Evolutionary conservation across 2,113 vertebrate genomes (phyloP), one percentile per base, ranked within the genome.

Genomic region (Carassius carassius): DNA sequence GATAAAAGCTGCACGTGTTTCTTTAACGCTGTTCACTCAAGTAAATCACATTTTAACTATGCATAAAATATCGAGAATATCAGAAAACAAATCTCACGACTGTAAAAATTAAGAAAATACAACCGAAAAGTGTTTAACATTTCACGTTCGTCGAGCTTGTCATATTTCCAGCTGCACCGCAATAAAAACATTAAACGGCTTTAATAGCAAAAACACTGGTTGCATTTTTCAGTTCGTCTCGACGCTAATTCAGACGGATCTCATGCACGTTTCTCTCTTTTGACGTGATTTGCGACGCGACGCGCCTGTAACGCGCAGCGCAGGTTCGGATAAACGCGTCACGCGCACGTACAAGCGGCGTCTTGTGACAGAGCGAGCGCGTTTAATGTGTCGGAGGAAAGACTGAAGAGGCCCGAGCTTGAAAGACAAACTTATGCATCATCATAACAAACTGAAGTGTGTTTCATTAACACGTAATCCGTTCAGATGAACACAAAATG

Each of bases 321-420:
- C 49, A 5, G 23, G 23, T 56, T 4, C 51, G 29, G 35, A 41
- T 23, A 58, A 77, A 56, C 21, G 17, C 16, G 29, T 29, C 29
- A 2, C 29, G 29, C 29, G 29, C 29, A 29, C 29, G 25, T 3
- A 3, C 63, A 13, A 7, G 5, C 25, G 5, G 29, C 51, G n/a
- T 81, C 84, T 56, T 3, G 17, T 2, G 54, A 37, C 4, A 3
- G 35, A 37, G 4, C 35, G 35, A 37, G 35, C 35, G 35, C 35
- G 35, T 37, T 37, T 37, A 37, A 37, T 3, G 35, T 37, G 35
- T 5, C 0, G 92, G 91, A 93, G 89, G 89, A 93, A 92, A 83
- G 77, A 83, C 29, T 29, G 29, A 29, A 29, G 29, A 29, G 2
- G 29, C 29, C 29, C 29, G 29, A 29, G 35, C 35, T 3, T 37